Conservation (phyloP, 2,888 invertebrate genomes). For the Nipponacmea schrenckii region DNA sequence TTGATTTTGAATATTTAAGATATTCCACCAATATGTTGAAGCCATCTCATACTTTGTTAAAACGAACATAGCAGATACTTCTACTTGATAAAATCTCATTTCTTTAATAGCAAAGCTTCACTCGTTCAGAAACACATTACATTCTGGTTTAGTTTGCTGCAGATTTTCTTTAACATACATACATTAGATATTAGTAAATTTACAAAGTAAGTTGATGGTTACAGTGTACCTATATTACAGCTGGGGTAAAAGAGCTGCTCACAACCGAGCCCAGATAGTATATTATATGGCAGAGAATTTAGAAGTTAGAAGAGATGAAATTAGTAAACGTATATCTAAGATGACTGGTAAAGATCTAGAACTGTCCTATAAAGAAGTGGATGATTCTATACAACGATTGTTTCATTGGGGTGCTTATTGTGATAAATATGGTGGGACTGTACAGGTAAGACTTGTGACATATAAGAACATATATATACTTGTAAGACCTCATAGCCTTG, state of each 20-base stretch:
- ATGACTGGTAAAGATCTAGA: conserved; percentile 57
- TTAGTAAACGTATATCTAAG: conserved; percentile 52
- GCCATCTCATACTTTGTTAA: too few species aligned
- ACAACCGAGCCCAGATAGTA: conserved; percentile 69
- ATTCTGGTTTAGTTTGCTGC: too few species aligned
- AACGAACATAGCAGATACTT: too few species aligned
- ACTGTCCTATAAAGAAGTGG: conserved; percentile 57
- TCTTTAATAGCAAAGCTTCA: too few species aligned
- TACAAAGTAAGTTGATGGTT: too few species aligned
- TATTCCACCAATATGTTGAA: too few species aligned
- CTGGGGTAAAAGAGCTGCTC: conserved; percentile 67
- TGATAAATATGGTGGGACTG: conserved; percentile 68
- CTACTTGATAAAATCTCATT: too few species aligned
- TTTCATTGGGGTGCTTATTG: conserved; percentile 69
- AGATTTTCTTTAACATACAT: too few species aligned
- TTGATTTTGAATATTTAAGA: too few species aligned
- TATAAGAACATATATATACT: too few species aligned
- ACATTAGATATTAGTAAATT: too few species aligned
- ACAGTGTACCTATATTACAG: conserved; percentile 37
- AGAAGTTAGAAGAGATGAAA: conserved; percentile 61
- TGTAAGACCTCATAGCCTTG: background rate
- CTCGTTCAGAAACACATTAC: too few species aligned
- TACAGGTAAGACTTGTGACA: conserved; percentile 65
- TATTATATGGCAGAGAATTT: conserved; percentile 69
- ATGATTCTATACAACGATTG: conserved; percentile 63